phyloP scores from a whole-genome alignment of 2,888 invertebrate species.

The Apeira syringaria region DNA sequence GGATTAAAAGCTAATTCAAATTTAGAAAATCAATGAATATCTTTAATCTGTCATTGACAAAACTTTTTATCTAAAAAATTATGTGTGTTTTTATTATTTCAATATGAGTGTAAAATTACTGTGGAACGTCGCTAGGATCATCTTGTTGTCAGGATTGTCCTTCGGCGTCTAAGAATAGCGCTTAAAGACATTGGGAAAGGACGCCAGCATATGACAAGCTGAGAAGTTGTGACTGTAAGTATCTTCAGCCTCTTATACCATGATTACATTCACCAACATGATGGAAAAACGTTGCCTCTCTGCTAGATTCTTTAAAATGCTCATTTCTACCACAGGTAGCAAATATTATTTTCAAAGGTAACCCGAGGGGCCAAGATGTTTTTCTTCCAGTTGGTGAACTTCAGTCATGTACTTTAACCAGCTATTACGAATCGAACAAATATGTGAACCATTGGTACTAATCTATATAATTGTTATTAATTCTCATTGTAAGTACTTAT shows the following conservation, averaged over 20 bases:
- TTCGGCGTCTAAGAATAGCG: constrained; percentile 47
- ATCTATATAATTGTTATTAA: too few relatives aligned
- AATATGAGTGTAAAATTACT: constrained; percentile 68
- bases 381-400: too few relatives aligned
- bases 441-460: too few relatives aligned
- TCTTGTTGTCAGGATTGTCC: constrained; percentile 63
- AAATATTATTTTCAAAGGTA: too few relatives aligned
- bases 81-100: constrained; percentile 24
- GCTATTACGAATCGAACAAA: too few relatives aligned
- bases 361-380: too few relatives aligned
- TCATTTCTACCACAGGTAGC: too few relatives aligned
- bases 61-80: constrained; percentile 21
- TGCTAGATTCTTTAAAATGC: too few relatives aligned
- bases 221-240: constrained; percentile 30
- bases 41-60: constrained; percentile 6
- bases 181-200: constrained; percentile 8
- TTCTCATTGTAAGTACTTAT: too few relatives aligned
- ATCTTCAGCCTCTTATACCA: neutral
- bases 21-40: constrained; percentile 41
- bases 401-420: too few relatives aligned
- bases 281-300: too few relatives aligned
- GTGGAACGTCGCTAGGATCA: constrained; percentile 70
- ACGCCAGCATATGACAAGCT: neutral
- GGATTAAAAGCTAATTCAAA: constrained; percentile 43
- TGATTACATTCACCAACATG: neutral